phyloP scores from a whole-genome alignment of 2,888 invertebrate genomes.

The Fragum fragum region DNA sequence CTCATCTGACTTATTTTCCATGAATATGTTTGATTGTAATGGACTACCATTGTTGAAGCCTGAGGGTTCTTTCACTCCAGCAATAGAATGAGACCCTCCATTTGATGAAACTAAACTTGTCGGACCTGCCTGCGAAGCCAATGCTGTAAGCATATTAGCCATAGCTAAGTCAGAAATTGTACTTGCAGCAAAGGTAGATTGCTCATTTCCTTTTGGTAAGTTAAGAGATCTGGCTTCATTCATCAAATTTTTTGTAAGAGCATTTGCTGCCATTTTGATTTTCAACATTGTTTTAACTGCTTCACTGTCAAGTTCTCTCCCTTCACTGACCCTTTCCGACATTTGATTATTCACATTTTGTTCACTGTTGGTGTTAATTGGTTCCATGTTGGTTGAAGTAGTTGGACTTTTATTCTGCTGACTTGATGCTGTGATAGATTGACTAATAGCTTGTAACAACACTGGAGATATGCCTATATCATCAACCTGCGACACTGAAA shows the following conservation, averaged over 20 bases:
- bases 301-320: constrained; percentile 36
- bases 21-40: neutral
- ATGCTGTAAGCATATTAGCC: constrained; percentile 80
- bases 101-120: constrained; percentile 7
- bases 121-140: constrained; percentile 74
- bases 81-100: constrained; percentile 7
- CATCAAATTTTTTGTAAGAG: constrained; percentile 33
- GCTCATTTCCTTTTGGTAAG: neutral
- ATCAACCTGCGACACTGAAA: constrained; percentile 75
- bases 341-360: constrained; percentile 43
- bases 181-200: neutral
- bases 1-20: neutral
- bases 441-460: constrained; percentile 84
- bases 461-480: constrained; percentile 86
- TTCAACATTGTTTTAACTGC: constrained; percentile 68
- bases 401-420: constrained; percentile 4
- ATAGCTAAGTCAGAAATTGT: constrained; percentile 71
- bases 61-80: neutral
- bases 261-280: constrained; percentile 66
- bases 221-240: constrained; percentile 1
- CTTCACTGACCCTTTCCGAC: neutral
- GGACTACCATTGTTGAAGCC: neutral
- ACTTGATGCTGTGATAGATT: constrained; percentile 73
- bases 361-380: constrained; percentile 18
- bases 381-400: constrained; percentile 11